Percentiles rank a stretch among this genome's conserved stretches.
These are phyloP conservation scores for Diogma glabrata DNA, from an alignment of 2,888 invertebrate species.

Conservation along the genomic window DNA sequence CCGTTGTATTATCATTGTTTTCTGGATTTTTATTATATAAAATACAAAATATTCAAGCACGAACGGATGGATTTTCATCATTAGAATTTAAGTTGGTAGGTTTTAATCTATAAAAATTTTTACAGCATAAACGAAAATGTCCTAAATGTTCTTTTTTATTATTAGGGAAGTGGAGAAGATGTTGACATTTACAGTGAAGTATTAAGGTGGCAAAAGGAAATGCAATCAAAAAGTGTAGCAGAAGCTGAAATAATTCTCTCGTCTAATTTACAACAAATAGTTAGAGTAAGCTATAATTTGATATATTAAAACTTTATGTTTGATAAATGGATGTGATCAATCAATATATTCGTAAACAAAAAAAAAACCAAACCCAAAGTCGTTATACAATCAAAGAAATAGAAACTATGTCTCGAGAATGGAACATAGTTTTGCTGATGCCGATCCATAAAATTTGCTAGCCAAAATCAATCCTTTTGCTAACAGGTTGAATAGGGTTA, in stretches of 20 bases:
- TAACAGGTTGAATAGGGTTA: too few species aligned
- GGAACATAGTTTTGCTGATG: too few species aligned
- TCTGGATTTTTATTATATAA: slow-evolving; percentile 34
- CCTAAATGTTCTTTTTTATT: not conserved
- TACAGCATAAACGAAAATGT: not conserved
- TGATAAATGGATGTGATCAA: not conserved
- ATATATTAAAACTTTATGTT: not conserved
- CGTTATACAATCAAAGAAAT: not conserved
- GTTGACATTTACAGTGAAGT: slow-evolving; percentile 52
- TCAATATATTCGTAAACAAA: too few species aligned
- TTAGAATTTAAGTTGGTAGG: slow-evolving; percentile 35
- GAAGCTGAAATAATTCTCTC: slow-evolving; percentile 64
- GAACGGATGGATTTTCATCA: slow-evolving; percentile 31
- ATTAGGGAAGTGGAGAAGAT: slow-evolving; percentile 39
- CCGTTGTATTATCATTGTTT: slow-evolving; percentile 31
- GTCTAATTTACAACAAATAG: slow-evolving; percentile 67
- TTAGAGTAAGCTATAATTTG: slow-evolving; percentile 47
- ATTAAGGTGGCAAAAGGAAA: slow-evolving; percentile 53
- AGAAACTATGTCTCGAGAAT: not conserved
- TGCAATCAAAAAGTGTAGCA: slow-evolving; percentile 58
- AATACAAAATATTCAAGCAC: slow-evolving; percentile 35
- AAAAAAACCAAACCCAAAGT: not conserved
- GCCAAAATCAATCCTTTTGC: too few species aligned
- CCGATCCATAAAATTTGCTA: too few species aligned
- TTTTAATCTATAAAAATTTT: too few species aligned